A percentile compares a stretch with the other conserved stretches of the same genome.
These are phyloP conservation scores for Gymnoscopelus microlampas DNA, from an alignment of 2,797 vertebrate genomes.

Conservation along the genomic window DNA sequence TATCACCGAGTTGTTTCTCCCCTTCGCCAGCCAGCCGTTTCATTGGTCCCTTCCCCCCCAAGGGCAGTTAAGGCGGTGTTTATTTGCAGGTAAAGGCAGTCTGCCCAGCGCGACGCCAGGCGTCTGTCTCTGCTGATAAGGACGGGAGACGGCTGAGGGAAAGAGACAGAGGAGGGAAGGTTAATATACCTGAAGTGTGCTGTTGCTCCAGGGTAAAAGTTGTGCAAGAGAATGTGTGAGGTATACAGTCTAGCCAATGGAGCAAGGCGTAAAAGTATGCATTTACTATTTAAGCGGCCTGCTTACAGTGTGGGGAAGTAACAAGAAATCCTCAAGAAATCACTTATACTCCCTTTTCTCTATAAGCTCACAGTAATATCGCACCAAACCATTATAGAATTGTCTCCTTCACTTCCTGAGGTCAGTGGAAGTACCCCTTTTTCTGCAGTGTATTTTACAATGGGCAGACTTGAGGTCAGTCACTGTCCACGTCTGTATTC, in stretches of 20 bases:
- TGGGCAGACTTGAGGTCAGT: slow-evolving; percentile 29
- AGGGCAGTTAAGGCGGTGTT: slow-evolving; percentile 63
- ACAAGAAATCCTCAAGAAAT: slow-evolving; percentile 8
- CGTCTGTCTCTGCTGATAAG: slow-evolving; percentile 68
- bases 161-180: slow-evolving; percentile 56
- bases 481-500: slow-evolving; percentile 30
- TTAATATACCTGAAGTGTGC: slow-evolving; percentile 51
- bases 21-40: slow-evolving; percentile 39
- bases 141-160: slow-evolving; percentile 40
- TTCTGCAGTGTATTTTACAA: slow-evolving; percentile 20
- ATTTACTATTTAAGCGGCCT: slow-evolving; percentile 8
- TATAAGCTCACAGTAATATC: no score
- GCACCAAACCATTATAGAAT: no score
- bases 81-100: slow-evolving; percentile 59
- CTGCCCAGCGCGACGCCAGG: slow-evolving; percentile 55
- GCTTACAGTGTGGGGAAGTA: not conserved
- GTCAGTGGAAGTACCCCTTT: no score
- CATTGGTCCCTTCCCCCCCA: slow-evolving; percentile 35
- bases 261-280: slow-evolving; percentile 18
- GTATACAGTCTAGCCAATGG: slow-evolving; percentile 3
- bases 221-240: slow-evolving; percentile 38
- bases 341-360: not conserved
- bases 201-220: slow-evolving; percentile 53
- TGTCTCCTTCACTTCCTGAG: no score
- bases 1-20: slow-evolving; percentile 38